Conservation (phyloP, 1,140 invertebrate genomes). For the Octopus bimaculoides region DNA sequence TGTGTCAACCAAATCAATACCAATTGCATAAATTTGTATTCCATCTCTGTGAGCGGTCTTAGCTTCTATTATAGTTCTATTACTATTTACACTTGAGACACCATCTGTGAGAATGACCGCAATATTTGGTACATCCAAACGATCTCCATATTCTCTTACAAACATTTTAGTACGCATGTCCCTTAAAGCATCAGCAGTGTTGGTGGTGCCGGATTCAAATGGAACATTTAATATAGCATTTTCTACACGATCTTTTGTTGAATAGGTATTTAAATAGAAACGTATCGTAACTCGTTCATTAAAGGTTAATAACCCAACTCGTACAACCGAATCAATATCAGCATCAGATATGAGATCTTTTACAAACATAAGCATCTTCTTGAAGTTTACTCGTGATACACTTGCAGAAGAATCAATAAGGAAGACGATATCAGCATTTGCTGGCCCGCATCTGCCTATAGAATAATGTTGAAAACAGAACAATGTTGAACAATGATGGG, state of each 20-base stretch:
- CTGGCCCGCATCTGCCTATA: conserved; percentile 14
- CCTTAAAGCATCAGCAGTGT: conserved; percentile 37
- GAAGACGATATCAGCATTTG: conserved; percentile 27
- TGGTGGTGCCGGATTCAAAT: conserved; percentile 30
- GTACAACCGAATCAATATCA: conserved; percentile 34
- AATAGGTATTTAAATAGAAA: conserved; percentile 27
- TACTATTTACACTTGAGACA: conserved; percentile 43
- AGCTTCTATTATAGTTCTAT: conserved; percentile 32
- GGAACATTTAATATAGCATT: conserved; percentile 27
- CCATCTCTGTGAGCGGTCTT: conserved; percentile 24
- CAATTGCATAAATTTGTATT: conserved; percentile 43
- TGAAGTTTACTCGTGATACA: conserved; percentile 29
- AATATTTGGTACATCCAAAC: conserved; percentile 33
- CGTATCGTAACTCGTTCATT: conserved; percentile 30
- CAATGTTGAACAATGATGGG: background rate
- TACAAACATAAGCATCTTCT: conserved; percentile 31
- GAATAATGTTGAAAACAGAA: conserved; percentile 2
- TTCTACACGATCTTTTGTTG: conserved; percentile 18
- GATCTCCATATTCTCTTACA: conserved; percentile 26
- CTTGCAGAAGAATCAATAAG: conserved; percentile 33
- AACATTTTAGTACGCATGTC: conserved; percentile 26
- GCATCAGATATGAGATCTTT: conserved; percentile 27
- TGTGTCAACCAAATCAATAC: conserved; percentile 36
- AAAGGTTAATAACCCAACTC: conserved; percentile 32
- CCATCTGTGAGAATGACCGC: conserved; percentile 50